These are phyloP conservation scores for Pelusios castaneus DNA, from an alignment of 2,113 vertebrate species.

Conservation along the genomic window DNA sequence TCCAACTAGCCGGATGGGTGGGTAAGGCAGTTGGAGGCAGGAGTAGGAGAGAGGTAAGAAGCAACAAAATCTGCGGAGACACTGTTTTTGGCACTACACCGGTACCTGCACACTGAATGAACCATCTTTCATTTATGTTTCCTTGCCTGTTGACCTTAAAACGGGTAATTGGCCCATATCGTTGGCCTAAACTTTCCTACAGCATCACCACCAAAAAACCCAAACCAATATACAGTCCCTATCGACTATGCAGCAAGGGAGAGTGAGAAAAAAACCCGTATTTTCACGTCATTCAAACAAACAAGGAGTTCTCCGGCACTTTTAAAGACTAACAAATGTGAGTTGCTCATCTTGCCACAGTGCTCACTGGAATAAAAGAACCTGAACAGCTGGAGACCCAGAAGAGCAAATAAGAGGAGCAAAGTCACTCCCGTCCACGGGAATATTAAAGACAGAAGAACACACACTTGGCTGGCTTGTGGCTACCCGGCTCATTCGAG, in stretches of 20 bases:
- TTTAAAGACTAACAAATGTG: too few species aligned
- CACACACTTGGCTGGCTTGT: too few species aligned
- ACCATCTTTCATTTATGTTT: accelerated
- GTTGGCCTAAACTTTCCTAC: background rate
- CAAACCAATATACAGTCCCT: background rate
- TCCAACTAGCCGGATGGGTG: too few species aligned
- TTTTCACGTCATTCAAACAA: background rate
- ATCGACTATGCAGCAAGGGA: background rate
- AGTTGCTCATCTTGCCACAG: background rate
- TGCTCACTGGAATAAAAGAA: background rate
- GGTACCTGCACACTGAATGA: background rate
- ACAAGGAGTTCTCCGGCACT: too few species aligned
- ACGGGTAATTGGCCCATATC: background rate
- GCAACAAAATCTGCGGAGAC: too few species aligned
- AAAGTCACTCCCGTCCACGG: background rate
- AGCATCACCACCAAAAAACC: accelerated
- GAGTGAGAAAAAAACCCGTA: too few species aligned
- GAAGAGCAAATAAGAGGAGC: background rate
- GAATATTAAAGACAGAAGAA: accelerated
- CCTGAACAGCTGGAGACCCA: background rate
- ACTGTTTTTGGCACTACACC: too few species aligned
- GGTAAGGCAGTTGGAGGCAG: too few species aligned
- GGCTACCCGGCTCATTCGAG: accelerated
- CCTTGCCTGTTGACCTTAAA: accelerated
- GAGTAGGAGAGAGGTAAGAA: too few species aligned